These are phyloP conservation scores for Goniozus legneri DNA, from an alignment of 1,140 invertebrate genomes.

Conservation along the genomic window DNA sequence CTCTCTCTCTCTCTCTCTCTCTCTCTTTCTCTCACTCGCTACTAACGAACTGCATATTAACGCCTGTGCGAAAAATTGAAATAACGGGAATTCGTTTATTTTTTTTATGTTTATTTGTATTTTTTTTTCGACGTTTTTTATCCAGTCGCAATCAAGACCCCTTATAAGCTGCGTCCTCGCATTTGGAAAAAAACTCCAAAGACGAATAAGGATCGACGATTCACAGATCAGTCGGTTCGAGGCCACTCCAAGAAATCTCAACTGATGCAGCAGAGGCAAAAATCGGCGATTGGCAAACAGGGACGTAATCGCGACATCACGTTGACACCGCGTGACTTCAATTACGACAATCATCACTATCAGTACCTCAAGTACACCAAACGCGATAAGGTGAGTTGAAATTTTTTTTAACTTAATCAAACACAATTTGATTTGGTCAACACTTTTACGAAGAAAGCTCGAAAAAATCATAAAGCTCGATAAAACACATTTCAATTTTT, in stretches of 20 bases:
- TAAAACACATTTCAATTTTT: too few species aligned
- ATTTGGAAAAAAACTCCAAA: background rate
- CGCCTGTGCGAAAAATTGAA: too few species aligned
- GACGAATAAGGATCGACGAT: background rate
- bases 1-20: too few species aligned
- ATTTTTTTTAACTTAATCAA: too few species aligned
- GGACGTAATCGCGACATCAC: constrained; percentile 58
- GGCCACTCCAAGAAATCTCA: constrained; percentile 62
- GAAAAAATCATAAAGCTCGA: too few species aligned
- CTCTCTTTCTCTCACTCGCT: too few species aligned
- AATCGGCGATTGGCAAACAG: constrained; percentile 65
- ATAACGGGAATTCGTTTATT: too few species aligned
- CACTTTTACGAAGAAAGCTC: too few species aligned
- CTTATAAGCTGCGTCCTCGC: background rate
- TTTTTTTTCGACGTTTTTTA: too few species aligned
- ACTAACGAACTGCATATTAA: too few species aligned
- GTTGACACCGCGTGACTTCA: constrained; percentile 73
- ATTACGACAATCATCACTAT: constrained; percentile 77
- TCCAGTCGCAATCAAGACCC: background rate
- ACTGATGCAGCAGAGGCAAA: constrained; percentile 53
- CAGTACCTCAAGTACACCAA: constrained; percentile 77
- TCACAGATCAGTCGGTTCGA: constrained; percentile 25
- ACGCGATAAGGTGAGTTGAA: constrained; percentile 62
- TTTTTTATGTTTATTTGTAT: too few species aligned
- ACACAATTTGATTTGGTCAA: too few species aligned